Evolutionary conservation across 64 coral and sea anemone species (phyloP), one percentile per base, ranked within the genome.

Genomic region (Stichodactyla helianthus): DNA sequence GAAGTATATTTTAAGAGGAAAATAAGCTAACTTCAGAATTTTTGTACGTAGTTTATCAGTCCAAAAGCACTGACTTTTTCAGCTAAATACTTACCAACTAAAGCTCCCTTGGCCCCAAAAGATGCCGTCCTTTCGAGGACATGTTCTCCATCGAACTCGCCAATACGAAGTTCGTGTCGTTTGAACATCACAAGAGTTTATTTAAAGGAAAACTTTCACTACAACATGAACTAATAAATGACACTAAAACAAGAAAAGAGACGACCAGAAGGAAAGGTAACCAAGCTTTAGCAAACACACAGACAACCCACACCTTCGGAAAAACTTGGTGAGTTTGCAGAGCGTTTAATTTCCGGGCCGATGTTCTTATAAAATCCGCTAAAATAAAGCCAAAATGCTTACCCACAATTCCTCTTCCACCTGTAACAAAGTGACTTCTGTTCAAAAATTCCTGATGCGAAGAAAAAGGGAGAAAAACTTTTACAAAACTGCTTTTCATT

Each of bases 131-230:
- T 94, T 76, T 93, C 87, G 22, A 98, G 55, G 70, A 87, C 86
- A 58, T 98, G 86, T 54, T 92, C 79, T 15, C 96, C 96, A 86
- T 98, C 96, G 20, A 98, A 89, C 78, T 98, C 96, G 53, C 90
- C 90, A 74, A 98, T 88, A 56, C 85, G 91, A 87, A 89, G 94
- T 70, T 96, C 88, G 55, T 87, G 54, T 84, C 53, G 10, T 84
- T 61, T 84, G 27, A 25, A 23, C 83, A 84, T 84, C 0, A 12
- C 25, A 54, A 54, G 51, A 52, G 15, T n/a, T 2, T 74, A 26
- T 74, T 74, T 74, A 25, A 74, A 74, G 68, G 22, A 74, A 74
- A 35, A 74, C 0, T 28, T 71, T 71, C n/a, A 25, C 25, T 28
- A n/a, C 68, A 71, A 28, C 68, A 35, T 74, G 9, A 27, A 74